Conservation (phyloP, 2,113 vertebrate species). For the sheep (Ovis aries) region ARS-UI_Ramb_v3.0 NC_056067.1:1999501-2000000, state of each 20-base stretch:
- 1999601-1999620: neutral
- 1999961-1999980: neutral
- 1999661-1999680: neutral
- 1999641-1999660: neutral
- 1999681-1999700: neutral
- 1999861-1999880: neutral
- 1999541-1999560: neutral
- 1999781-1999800: neutral
- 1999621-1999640: neutral
- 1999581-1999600: neutral
- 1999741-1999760: neutral
- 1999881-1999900: neutral
- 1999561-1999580: neutral
- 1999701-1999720: rapidly evolving
- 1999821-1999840: neutral
- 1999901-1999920: neutral
- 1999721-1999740: neutral
- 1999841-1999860: neutral
- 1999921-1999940: neutral
- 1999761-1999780: neutral
- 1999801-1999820: neutral
- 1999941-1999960: rapidly evolving
- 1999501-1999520: neutral
- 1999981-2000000: neutral
- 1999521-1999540: neutral